Percentiles rank a stretch among this genome's conserved stretches.
phyloP scores from a whole-genome alignment of 2,113 vertebrate genomes.

The Chionis minor region DNA sequence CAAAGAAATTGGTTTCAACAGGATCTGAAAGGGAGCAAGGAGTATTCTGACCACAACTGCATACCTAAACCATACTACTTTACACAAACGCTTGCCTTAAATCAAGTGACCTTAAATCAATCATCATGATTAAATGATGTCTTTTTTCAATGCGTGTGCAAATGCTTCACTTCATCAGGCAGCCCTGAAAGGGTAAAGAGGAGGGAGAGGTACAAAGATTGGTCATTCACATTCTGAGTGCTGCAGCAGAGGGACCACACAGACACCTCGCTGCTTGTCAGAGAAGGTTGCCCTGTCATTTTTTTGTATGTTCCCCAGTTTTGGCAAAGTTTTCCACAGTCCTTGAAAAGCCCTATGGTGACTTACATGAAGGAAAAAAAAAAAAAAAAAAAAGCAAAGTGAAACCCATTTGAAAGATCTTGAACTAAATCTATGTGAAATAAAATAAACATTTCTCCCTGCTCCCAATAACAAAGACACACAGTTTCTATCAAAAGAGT shows the following conservation, averaged over 20 bases:
- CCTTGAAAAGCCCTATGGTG: neutral
- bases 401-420: neutral
- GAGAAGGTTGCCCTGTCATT: neutral
- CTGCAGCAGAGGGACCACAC: neutral
- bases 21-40: neutral
- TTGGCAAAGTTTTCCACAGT: neutral
- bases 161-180: neutral
- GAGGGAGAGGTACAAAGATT: neutral
- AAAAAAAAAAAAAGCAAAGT: neutral
- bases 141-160: neutral
- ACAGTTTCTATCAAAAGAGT: neutral
- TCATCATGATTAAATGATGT: fast-evolving
- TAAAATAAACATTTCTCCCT: neutral
- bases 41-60: neutral
- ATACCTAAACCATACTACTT: neutral
- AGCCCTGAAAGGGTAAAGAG: neutral
- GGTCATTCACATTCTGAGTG: neutral
- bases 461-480: neutral
- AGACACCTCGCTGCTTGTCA: neutral
- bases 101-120: neutral
- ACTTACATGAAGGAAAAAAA: neutral
- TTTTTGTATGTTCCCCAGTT: neutral
- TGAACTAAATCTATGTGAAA: neutral
- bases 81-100: neutral
- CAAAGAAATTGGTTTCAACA: neutral